A percentile compares a stretch with the other conserved stretches of the same genome.
These are phyloP conservation scores for Aptenodytes forsteri DNA, from an alignment of 2,113 vertebrate genomes.

Conservation along the genomic window DNA sequence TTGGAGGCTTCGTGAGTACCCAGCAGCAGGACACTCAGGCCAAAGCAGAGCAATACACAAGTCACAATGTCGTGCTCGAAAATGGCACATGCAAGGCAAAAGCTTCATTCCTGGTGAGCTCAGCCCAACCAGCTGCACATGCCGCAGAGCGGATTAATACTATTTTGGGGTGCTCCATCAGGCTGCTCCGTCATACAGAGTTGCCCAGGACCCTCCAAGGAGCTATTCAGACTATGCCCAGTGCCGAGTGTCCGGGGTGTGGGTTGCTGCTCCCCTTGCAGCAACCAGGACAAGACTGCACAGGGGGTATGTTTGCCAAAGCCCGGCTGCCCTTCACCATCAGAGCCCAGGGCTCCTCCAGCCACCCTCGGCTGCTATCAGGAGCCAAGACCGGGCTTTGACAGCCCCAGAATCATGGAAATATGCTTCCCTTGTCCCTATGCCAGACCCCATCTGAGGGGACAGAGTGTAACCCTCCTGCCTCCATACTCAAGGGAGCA, in stretches of 20 bases:
- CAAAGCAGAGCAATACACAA: neutral
- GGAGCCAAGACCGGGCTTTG: neutral
- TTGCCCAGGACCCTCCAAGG: neutral
- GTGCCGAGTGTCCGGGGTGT: fast-evolving
- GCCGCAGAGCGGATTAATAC: neutral
- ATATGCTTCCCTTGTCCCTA: neutral
- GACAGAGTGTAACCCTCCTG: neutral
- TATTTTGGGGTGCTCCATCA: neutral
- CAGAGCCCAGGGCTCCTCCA: neutral
- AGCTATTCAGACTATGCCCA: neutral
- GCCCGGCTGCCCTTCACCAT: neutral
- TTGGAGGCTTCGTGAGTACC: neutral
- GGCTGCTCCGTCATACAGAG: neutral
- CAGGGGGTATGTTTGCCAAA: neutral
- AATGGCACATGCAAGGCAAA: neutral
- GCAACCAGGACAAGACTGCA: neutral
- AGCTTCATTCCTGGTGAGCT: neutral
- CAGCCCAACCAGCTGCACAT: neutral
- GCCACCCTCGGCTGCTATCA: neutral
- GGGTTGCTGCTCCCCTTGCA: neutral
- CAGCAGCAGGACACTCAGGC: neutral
- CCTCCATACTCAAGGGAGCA: neutral
- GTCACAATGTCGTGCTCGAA: neutral
- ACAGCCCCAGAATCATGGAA: neutral
- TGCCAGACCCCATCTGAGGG: neutral